Percentiles rank a stretch among this genome's conserved stretches.
Evolutionary conservation across 2,113 vertebrate species (phyloP).

Genomic region (Meriones unguiculatus): DNA sequence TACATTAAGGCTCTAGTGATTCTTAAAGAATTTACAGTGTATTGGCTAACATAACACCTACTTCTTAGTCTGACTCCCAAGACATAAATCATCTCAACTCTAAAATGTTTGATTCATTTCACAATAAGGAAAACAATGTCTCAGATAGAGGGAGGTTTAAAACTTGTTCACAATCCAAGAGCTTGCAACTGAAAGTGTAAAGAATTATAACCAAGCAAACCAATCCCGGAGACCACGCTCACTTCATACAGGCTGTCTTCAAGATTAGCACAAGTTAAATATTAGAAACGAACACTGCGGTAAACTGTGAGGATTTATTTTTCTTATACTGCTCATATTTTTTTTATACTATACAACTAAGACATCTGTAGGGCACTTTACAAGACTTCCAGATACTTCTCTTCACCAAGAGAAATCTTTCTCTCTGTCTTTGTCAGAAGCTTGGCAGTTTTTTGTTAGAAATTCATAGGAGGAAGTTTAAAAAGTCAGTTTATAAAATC

Average conservation of each 20-base stretch:
- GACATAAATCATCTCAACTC: not conserved
- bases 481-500: not conserved
- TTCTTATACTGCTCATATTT: too few species aligned
- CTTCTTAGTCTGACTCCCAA: not conserved
- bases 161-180: not conserved
- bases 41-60: not conserved
- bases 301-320: not conserved
- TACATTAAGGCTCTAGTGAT: not conserved
- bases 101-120: not conserved
- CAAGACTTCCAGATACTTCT: not conserved
- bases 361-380: not conserved
- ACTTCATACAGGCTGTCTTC: not conserved
- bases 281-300: not conserved
- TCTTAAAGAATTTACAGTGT: not conserved
- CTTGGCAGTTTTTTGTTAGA: not conserved
- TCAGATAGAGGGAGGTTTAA: not conserved
- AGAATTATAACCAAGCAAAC: not conserved
- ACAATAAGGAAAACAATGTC: slow-evolving; percentile 1
- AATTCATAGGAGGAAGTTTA: not conserved
- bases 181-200: not conserved
- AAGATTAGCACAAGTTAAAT: not conserved
- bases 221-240: not conserved
- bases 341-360: not conserved
- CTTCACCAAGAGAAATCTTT: not conserved
- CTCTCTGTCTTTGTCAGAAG: not conserved